phyloP scores from a whole-genome alignment of 2,888 invertebrate genomes.

The Harmothoe impar region DNA sequence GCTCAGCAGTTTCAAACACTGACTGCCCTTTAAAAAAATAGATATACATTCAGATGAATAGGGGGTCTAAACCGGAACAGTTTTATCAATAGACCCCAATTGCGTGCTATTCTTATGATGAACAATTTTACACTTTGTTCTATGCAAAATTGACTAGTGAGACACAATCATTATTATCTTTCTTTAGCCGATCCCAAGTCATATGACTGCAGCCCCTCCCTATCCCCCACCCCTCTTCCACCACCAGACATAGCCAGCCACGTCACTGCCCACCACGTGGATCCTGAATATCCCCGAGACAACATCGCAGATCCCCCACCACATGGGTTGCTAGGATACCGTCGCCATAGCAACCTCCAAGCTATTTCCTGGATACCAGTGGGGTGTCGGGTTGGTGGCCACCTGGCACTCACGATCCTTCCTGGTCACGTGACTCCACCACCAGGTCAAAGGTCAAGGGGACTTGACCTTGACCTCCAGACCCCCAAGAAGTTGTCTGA shows the following conservation, averaged over 20 bases:
- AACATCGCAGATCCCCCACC: neutral
- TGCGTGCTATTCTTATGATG: too few relatives aligned
- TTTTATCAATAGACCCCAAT: too few relatives aligned
- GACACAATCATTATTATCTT: neutral
- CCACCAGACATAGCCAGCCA: neutral
- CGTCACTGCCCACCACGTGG: too few relatives aligned
- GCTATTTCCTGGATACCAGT: conserved; percentile 29
- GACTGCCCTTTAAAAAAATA: too few relatives aligned
- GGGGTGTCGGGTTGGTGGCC: neutral
- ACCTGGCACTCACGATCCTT: neutral
- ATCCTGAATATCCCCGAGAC: neutral
- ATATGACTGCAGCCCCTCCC: neutral
- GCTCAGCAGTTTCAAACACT: too few relatives aligned
- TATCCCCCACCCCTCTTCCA: neutral
- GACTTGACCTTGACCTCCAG: neutral
- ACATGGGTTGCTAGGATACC: neutral
- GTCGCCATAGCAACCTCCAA: conserved; percentile 13
- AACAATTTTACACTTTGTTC: too few relatives aligned
- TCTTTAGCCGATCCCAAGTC: neutral
- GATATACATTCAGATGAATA: too few relatives aligned
- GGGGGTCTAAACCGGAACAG: too few relatives aligned
- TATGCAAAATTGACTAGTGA: too few relatives aligned
- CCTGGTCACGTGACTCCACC: neutral
- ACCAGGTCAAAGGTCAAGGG: neutral
- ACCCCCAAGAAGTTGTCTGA: neutral